Base-by-base conservation (phyloP, 37 sponge, comb jelly and placozoan species). In the Spongilla lacustris region DNA sequence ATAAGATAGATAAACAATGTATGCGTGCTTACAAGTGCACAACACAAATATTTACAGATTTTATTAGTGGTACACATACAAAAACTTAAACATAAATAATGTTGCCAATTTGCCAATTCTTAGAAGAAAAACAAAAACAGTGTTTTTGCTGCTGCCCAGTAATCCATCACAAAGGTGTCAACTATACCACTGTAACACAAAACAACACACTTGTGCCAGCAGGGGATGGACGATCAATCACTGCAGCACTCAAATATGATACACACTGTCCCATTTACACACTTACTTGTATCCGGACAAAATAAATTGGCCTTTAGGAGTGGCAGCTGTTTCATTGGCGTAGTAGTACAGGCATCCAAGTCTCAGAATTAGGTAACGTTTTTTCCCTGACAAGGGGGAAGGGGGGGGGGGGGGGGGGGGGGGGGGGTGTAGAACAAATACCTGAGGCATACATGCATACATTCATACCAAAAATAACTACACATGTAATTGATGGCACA, bases 311-410 rank as follows among this genome's bases (percentile, higher is more conserved):
- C 96, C 96, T 33, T 96, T 92, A 24, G 93, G 80, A 19, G 37
- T 28, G 0, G 58, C 21, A 33, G 93, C 87, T 4, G 81, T 90
- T 74, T 96, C 92, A 71, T 91, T 91, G 12, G 83, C 82, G 70
- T 87, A 93, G 84, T 93, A 96, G 75, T 96, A 96, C 24, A 88
- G 83, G 71, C 95, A 91, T 22, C 96, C 96, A 6, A 70, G 49
- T 27, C 86, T 84, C 71, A 96, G 76, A 2, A 96, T 81, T 27
- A 96, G 77, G 87, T 92, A 96, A 9, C 96, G 86, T n/a, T 75
- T 37, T 34, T 87, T 91, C 96, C 96, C 95, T 95, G 77, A 27
- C 24, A n/a, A n/a, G n/a, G n/a, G n/a, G n/a, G n/a, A n/a, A n/a
- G n/a, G n/a, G n/a, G n/a, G n/a, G n/a, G n/a, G n/a, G n/a, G 23